Evolutionary conservation across 1,140 invertebrate genomes (phyloP), one percentile per base, ranked within the genome.

Genomic region (Pentalonia nigronervosa): DNA sequence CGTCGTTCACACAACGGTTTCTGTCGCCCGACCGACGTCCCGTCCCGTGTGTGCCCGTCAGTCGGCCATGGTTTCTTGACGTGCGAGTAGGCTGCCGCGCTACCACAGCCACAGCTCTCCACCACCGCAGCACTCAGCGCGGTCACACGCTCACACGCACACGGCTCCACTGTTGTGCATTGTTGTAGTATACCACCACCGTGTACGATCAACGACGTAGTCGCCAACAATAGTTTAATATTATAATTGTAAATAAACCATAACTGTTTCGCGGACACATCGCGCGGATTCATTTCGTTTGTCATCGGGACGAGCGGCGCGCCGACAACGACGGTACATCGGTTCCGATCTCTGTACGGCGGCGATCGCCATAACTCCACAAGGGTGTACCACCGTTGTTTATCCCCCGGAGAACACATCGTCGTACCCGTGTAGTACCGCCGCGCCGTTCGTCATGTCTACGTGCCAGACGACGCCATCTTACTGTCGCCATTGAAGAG

Each of bases 31-130:
- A 36, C 48, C 21, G 53, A 34, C n/a, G 88, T 60, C 50, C 88
- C 88, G 50, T 36, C 76, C 25, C 56, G n/a, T 76, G 91, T 81
- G 47, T 84, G 45, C 36, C 47, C 76, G 47, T 60, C 91, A 92
- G 91, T 92, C 91, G 91, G 76, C 91, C 91, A 92, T 92, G 91
- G 91, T 92, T 83, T 92, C 91, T 92, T 92, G 91, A 92, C 67
- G 91, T 48, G 91, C 76, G 91, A 84, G 76, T 84, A 84, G 76
- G 47, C 76, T 45, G 76, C 47, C 67, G 91, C 47, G 91, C 76
- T 92, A 84, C 76, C 53, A 67, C 11, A 36, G 20, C 60, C 34
- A 84, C 83, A 45, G 56, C 56, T 41, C 41, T 41, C 30, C 25
- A 67, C 60, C 60, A 41, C 81, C 34, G 36, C 36, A 41, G 36